A percentile compares a stretch with the other conserved stretches of the same genome.
phyloP scores from a whole-genome alignment of 2,797 vertebrate species.

The Enteromius fasciolatus region DNA sequence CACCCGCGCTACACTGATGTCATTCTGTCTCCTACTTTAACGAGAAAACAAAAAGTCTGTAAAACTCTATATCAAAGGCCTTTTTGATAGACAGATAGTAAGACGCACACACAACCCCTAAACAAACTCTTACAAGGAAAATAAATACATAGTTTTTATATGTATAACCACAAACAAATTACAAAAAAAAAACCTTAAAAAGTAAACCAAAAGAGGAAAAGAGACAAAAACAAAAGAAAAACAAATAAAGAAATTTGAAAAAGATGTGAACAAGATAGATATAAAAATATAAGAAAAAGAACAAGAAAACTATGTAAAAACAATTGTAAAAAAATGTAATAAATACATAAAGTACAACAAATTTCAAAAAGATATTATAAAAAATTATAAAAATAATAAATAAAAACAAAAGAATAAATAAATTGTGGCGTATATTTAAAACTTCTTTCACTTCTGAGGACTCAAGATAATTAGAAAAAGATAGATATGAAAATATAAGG shows the following conservation, averaged over 20 bases:
- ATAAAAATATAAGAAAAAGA: too few species aligned
- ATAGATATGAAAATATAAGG: background rate
- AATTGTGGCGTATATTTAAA: background rate
- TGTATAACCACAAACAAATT: background rate
- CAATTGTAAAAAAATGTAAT: too few species aligned
- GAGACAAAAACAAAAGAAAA: background rate
- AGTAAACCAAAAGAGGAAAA: background rate
- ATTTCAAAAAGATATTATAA: too few species aligned
- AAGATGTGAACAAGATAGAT: too few species aligned
- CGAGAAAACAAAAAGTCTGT: background rate
- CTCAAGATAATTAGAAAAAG: background rate
- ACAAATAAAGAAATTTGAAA: background rate
- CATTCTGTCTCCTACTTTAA: conserved; percentile 6
- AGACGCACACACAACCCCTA: background rate
- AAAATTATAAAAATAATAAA: too few species aligned
- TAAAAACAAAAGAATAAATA: background rate
- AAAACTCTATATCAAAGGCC: background rate
- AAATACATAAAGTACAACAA: background rate
- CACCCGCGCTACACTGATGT: background rate
- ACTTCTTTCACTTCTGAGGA: background rate
- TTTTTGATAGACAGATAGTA: background rate
- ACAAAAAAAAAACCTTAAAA: background rate
- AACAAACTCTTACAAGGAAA: background rate
- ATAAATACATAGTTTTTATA: too few species aligned
- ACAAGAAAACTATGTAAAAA: too few species aligned